Evolutionary conservation across 2,888 invertebrate species (phyloP).

Genomic region (Dysmachus trigonus): DNA sequence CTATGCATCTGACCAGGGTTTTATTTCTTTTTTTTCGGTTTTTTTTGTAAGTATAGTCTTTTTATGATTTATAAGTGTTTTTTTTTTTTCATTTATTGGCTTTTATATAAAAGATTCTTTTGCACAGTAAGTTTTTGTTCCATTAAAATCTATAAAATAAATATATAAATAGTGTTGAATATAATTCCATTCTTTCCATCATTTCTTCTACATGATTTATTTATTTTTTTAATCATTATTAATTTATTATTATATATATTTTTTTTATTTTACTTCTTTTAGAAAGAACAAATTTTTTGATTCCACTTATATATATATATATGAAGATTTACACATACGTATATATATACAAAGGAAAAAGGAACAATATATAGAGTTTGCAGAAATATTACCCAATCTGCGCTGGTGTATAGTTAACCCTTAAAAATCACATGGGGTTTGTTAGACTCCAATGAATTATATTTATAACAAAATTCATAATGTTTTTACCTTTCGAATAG

Average conservation of each 20-base stretch:
- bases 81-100: neutral
- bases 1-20: too few relatives aligned
- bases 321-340: neutral
- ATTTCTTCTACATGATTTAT: neutral
- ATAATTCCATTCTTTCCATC: neutral
- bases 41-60: too few relatives aligned
- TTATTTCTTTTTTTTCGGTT: too few relatives aligned
- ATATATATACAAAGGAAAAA: neutral
- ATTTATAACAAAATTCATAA: neutral
- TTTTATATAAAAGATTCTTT: neutral
- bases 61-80: too few relatives aligned
- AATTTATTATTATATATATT: neutral
- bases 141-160: neutral
- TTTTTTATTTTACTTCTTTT: neutral
- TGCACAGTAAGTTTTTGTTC: neutral
- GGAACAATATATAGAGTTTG: neutral
- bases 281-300: neutral
- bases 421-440: neutral
- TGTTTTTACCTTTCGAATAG: neutral
- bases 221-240: neutral
- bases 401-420: too few relatives aligned
- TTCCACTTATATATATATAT: neutral
- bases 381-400: neutral
- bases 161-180: neutral
- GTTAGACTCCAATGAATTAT: neutral